Base-by-base conservation (phyloP, 2,113 vertebrate genomes). In the Cynopterus brachyotis region DNA sequence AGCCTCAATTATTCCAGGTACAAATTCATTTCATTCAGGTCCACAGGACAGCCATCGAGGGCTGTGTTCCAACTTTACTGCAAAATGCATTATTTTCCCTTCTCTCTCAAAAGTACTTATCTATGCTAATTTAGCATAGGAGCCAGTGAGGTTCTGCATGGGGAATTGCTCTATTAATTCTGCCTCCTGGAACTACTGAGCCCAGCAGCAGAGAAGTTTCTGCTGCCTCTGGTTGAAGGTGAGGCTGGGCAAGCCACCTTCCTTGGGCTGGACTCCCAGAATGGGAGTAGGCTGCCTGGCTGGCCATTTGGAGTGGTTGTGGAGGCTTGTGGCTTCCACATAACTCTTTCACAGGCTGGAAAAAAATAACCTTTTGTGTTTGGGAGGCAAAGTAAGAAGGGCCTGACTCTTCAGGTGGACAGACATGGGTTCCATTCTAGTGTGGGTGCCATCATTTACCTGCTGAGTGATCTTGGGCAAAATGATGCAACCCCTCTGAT, bases 91-190 rank as follows among this genome's bases (percentile, higher is more conserved):
- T 98, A 97, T 97, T 97, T 97, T 97, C 96, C 92, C 95, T 97
- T 47, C 96, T 98, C 97, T 98, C 96, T 97, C 35, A 98, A 97
- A 97, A 98, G 98, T 98, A 98, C 98, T 98, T 98, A 98, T 98
- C 98, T 98, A 97, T 98, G 98, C 97, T 98, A 98, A 98, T 98
- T 98, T 97, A 97, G 97, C 98, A 94, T 60, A 81, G 97, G 78
- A 98, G 96, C 96, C 95, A 96, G 98, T 97, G 97, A 97, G 98
- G 97, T 98, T 98, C 98, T 97, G 97, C 98, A 97, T 53, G 98
- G 98, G 97, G 98, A 98, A 98, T 98, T 98, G 95, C 40, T 92
- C 95, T 98, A 98, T 98, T 98, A 98, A 98, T 98, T 98, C 98
- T 94, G 96, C 66, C 40, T 73, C 97, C 97, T 98, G 97, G 83